Evolutionary conservation across 1,140 invertebrate genomes (phyloP).

Genomic region (Pseudomyrmex dendroicus): DNA sequence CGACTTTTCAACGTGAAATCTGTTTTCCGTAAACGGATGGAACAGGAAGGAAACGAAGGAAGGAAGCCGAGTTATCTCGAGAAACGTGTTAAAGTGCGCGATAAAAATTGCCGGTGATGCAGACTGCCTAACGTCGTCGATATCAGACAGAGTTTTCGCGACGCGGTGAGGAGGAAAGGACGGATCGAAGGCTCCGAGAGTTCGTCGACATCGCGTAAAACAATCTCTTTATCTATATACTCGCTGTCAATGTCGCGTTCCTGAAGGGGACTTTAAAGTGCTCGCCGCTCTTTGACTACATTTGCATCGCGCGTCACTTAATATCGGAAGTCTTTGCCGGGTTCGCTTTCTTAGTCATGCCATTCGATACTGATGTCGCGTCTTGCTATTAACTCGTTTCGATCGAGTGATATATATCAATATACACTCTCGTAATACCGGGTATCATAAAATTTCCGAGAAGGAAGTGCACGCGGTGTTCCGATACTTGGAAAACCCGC

Average conservation of each 20-base stretch:
- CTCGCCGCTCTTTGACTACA: slow-evolving; percentile 54
- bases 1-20: not conserved
- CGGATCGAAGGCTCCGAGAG: slow-evolving; percentile 40
- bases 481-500: too few relatives aligned
- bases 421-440: slow-evolving; percentile 6
- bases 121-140: slow-evolving; percentile 43
- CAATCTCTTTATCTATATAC: slow-evolving; percentile 56
- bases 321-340: slow-evolving; percentile 50
- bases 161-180: not conserved
- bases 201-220: slow-evolving; percentile 59
- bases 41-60: not conserved
- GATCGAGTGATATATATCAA: not conserved
- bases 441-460: slow-evolving; percentile 8
- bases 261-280: slow-evolving; percentile 47
- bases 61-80: slow-evolving; percentile 35
- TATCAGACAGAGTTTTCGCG: slow-evolving; percentile 37
- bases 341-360: slow-evolving; percentile 42
- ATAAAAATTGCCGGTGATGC: slow-evolving; percentile 59
- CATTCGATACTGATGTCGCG: slow-evolving; percentile 48
- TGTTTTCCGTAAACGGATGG: not conserved
- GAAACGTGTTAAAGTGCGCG: slow-evolving; percentile 43
- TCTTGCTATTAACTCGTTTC: slow-evolving; percentile 36
- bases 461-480: not conserved
- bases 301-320: slow-evolving; percentile 56
- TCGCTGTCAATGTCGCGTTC: slow-evolving; percentile 47